Conservation (phyloP, 2,797 vertebrate species). For the Helarctos malayanus region DNA sequence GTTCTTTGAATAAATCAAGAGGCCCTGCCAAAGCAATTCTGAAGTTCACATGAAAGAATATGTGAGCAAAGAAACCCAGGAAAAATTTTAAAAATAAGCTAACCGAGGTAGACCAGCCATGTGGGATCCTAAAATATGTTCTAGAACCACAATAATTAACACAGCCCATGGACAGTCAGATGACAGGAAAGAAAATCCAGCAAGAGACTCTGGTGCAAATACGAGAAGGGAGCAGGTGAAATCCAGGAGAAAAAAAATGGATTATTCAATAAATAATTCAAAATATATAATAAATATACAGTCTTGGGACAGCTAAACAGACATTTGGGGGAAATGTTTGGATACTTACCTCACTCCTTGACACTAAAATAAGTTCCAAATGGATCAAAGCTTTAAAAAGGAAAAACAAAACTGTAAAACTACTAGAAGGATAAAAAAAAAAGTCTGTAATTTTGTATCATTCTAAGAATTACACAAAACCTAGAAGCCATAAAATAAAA, state of each 20-base stretch:
- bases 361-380: conserved; percentile 52
- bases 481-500: conserved; percentile 54
- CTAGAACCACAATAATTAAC: conserved; percentile 10
- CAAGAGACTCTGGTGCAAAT: not conserved
- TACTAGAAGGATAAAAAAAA: conserved; percentile 43
- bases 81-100: not conserved
- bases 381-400: conserved; percentile 60
- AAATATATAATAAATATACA: not conserved
- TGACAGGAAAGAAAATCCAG: not conserved
- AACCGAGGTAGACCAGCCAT: not conserved
- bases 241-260: conserved; percentile 2
- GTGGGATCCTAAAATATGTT: conserved; percentile 29
- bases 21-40: not conserved
- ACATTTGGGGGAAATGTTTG: conserved; percentile 6
- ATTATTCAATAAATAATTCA: conserved; percentile 39
- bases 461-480: conserved; percentile 76
- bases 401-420: conserved; percentile 30
- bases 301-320: conserved; percentile 19
- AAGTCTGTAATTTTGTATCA: conserved; percentile 40
- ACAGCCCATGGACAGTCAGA: not conserved
- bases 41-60: conserved; percentile 30
- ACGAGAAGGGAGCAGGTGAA: not conserved
- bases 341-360: conserved; percentile 4
- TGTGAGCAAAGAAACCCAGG: not conserved
- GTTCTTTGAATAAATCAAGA: not conserved